Base-by-base conservation (phyloP, 2,888 invertebrate genomes). In the Eupithecia abbreviata region DNA sequence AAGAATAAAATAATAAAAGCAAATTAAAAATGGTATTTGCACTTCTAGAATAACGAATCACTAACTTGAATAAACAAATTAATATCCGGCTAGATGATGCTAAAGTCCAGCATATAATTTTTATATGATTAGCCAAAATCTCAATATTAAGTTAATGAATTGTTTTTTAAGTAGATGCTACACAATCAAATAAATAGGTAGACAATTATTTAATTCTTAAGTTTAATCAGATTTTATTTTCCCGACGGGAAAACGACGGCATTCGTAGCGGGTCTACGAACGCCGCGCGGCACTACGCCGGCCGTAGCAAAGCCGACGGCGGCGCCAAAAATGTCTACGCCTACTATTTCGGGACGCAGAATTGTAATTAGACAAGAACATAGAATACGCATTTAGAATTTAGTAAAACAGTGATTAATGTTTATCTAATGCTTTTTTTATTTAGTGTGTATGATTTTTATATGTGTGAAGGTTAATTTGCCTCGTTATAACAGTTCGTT, bases 251-350 rank as follows among this genome's bases (percentile, higher is more conserved):
- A 66, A 66, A 3, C 15, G 13, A 2, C 41, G 13, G 5, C 41
- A 5, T 13, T 30, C 15, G 66, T 42, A 66, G 49, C 65, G 76
- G 62, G 55, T 18, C 55, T 58, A 18, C 18, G 55, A 58, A 58
- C 13, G 67, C 71, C 58, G 13, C 51, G 55, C 43, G 45, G 42
- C 49, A n/a, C 70, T 65, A 70, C 70, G 51, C 47, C 18, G 30
- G 70, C 51, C 70, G 70, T 49, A 62, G 30, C 62, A 18, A 62
- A 62, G 18, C 49, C 30, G 70, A 30, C 70, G 70, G 30, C 70
- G 70, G 70, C 49, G 18, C 30, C 30, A 30, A 13, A 30, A 12
- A 9, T 51, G 58, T 58, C 71, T 55, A 58, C 58, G 71, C 66
- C 66, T 66, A 66, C 41, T 42, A 18, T 18, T 58, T 18, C 10